Evolutionary conservation across 2,113 vertebrate genomes (phyloP).

Genomic region (Podarcis raffonei): DNA sequence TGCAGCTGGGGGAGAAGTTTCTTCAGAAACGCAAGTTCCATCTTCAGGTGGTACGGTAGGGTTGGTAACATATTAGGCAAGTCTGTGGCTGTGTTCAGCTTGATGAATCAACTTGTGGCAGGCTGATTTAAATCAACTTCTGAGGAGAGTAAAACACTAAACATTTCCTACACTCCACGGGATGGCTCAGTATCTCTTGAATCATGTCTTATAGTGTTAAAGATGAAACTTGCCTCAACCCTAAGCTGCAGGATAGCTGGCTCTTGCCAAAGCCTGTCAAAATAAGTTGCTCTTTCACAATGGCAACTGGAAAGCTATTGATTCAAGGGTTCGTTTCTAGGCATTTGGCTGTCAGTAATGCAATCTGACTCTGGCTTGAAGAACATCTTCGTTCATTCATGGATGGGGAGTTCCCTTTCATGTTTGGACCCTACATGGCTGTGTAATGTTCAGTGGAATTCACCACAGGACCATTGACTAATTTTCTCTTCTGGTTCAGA

Average conservation of each 20-base stretch:
- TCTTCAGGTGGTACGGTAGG: too few species aligned
- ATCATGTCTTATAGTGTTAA: background rate
- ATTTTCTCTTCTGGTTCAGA: constrained; percentile 33
- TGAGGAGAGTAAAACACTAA: constrained; percentile 21
- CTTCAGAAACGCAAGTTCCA: too few species aligned
- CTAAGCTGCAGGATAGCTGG: constrained; percentile 44
- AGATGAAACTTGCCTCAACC: constrained; percentile 58
- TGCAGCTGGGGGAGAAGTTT: too few species aligned
- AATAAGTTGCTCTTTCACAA: constrained; percentile 53
- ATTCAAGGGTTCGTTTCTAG: constrained; percentile 44
- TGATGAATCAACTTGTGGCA: background rate
- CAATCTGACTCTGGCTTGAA: constrained; percentile 21
- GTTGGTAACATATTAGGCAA: background rate
- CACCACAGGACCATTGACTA: constrained; percentile 45
- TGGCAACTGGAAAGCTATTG: constrained; percentile 31
- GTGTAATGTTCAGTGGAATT: constrained; percentile 49
- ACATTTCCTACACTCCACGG: constrained; percentile 14
- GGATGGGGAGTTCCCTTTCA: constrained; percentile 22
- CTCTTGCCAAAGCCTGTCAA: constrained; percentile 62
- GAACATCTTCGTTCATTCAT: constrained; percentile 38
- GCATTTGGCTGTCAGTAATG: constrained; percentile 33
- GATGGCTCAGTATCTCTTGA: background rate
- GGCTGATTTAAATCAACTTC: background rate
- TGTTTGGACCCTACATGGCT: background rate
- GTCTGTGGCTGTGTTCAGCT: background rate